Percentiles rank a stretch among this genome's conserved stretches.
phyloP scores from a whole-genome alignment of 2,888 invertebrate genomes.

The Ptycholaimellus sp. region DNA sequence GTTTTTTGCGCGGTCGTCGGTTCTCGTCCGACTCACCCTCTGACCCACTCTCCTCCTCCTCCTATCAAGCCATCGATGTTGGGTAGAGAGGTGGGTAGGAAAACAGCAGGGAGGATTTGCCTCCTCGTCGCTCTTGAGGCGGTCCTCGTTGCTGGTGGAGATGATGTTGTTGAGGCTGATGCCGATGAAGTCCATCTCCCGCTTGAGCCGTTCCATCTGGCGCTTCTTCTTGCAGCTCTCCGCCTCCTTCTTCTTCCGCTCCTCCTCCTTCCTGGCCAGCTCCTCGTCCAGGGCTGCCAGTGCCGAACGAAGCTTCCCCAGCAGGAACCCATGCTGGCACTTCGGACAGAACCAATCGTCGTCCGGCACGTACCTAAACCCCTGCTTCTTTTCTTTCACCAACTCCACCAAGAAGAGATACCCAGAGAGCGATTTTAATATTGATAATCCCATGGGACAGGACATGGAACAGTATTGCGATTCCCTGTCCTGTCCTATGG shows the following conservation, averaged over 20 bases:
- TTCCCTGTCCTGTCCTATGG: too few species aligned
- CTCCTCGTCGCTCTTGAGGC: too few species aligned
- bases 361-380: slow-evolving; percentile 50
- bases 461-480: too few species aligned
- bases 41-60: background rate
- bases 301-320: slow-evolving; percentile 47
- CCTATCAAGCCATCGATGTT: too few species aligned
- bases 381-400: background rate
- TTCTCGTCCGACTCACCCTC: background rate
- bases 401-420: too few species aligned
- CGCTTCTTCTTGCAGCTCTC: slow-evolving; percentile 5
- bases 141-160: too few species aligned
- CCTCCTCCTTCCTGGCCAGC: slow-evolving; percentile 38
- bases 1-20: background rate
- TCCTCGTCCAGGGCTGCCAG: slow-evolving; percentile 33
- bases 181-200: slow-evolving; percentile 45
- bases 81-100: too few species aligned
- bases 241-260: slow-evolving; percentile 37
- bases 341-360: slow-evolving; percentile 96
- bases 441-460: too few species aligned
- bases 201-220: slow-evolving; percentile 12
- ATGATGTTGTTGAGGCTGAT: slow-evolving; percentile 49
- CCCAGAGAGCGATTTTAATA: too few species aligned
- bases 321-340: slow-evolving; percentile 62
- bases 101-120: too few species aligned